Conservation (phyloP, 2,113 vertebrate genomes). For the Onychorhynchus coronatus region DNA sequence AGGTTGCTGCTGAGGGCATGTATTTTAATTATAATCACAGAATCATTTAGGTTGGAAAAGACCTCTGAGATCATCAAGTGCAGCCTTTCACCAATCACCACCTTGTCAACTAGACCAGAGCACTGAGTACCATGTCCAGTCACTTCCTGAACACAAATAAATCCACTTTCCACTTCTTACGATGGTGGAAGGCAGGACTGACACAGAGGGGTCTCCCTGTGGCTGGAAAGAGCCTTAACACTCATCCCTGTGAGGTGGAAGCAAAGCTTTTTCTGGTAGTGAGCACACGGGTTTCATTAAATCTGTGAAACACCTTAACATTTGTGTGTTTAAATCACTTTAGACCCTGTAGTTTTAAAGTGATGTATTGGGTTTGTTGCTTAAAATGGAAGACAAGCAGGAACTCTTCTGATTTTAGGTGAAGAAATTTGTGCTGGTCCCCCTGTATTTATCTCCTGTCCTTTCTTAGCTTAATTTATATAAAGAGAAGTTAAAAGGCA, state of each 20-base stretch:
- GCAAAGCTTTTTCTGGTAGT: not conserved
- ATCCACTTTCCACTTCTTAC: accelerated
- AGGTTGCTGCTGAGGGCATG: accelerated
- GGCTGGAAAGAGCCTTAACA: not conserved
- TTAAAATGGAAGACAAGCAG: not conserved
- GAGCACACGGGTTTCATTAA: accelerated
- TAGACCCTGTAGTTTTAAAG: not conserved
- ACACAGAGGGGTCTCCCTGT: accelerated
- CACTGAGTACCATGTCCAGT: not conserved
- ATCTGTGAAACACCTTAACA: not conserved
- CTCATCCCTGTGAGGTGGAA: accelerated
- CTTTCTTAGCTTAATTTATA: not conserved
- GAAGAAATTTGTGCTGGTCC: not conserved
- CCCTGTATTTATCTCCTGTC: not conserved
- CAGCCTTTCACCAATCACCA: not conserved
- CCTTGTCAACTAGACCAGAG: not conserved
- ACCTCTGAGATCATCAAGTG: not conserved
- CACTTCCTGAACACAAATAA: not conserved
- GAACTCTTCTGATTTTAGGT: not conserved
- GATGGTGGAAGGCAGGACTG: not conserved
- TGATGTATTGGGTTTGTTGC: accelerated
- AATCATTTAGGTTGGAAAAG: not conserved
- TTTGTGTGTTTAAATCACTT: too few species aligned
- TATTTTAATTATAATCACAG: not conserved
- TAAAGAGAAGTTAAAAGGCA: not conserved